phyloP scores from a whole-genome alignment of 2,797 vertebrate genomes.

The Pipistrellus kuhlii region DNA sequence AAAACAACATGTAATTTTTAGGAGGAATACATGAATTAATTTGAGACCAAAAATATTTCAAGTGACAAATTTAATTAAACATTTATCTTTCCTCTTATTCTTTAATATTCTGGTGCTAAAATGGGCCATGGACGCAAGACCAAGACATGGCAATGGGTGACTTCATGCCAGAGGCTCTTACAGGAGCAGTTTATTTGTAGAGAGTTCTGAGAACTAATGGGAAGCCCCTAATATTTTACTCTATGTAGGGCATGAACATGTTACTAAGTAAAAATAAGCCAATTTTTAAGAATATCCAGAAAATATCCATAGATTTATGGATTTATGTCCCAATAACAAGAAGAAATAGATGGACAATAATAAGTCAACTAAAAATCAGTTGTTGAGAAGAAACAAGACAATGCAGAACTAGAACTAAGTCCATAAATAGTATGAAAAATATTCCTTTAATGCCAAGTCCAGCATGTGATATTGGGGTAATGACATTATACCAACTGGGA shows the following conservation, averaged over 20 bases:
- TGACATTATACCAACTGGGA: background rate
- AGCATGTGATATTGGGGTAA: background rate
- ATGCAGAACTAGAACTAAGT: background rate
- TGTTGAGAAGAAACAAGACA: background rate
- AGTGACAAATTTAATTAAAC: background rate
- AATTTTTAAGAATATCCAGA: background rate
- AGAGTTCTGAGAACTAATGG: background rate
- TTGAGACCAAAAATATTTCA: background rate
- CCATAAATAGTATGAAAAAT: background rate
- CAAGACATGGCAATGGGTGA: background rate
- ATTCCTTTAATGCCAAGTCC: background rate
- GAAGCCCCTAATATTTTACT: background rate
- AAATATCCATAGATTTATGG: background rate
- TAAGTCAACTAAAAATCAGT: background rate
- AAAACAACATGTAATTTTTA: background rate
- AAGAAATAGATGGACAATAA: background rate
- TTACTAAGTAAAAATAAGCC: background rate
- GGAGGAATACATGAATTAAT: background rate
- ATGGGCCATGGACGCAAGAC: background rate
- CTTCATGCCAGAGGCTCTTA: background rate
- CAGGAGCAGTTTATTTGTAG: background rate
- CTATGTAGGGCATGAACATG: background rate
- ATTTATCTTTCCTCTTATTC: background rate
- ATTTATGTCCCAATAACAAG: background rate
- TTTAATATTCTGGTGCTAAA: background rate